These are phyloP conservation scores for Andrena flavipes DNA, from an alignment of 2,888 invertebrate species.

Conservation along the genomic window DNA sequence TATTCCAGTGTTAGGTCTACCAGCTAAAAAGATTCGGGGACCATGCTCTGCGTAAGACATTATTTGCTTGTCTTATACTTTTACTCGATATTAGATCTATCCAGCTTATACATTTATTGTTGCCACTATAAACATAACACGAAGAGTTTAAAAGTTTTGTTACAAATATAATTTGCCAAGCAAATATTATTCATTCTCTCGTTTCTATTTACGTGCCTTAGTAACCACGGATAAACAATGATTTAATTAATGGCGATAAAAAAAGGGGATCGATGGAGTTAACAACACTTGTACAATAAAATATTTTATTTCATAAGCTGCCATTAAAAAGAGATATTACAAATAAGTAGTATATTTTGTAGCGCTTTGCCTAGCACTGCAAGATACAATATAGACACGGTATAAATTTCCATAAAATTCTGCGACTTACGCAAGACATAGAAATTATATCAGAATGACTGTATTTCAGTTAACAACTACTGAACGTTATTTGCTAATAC, in stretches of 20 bases:
- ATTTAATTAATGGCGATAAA: conserved; percentile 13
- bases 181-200: conserved; percentile 21
- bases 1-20: conserved; percentile 58
- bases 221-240: conserved; percentile 60
- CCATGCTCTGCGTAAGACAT: conserved; percentile 75
- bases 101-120: conserved; percentile 18
- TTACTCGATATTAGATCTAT: neutral
- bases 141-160: conserved; percentile 29
- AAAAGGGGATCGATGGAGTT: conserved; percentile 27
- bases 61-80: conserved; percentile 20
- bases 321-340: conserved; percentile 68
- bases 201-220: conserved; percentile 65
- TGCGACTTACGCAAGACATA: conserved; percentile 34
- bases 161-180: conserved; percentile 32
- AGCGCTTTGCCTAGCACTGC: conserved; percentile 38
- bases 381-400: conserved; percentile 32
- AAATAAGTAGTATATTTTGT: conserved; percentile 59
- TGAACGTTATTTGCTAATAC: conserved; percentile 21
- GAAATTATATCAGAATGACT: conserved; percentile 44
- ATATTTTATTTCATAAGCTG: conserved; percentile 74
- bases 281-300: conserved; percentile 64
- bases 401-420: conserved; percentile 25
- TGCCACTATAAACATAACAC: conserved; percentile 15
- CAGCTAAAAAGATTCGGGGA: conserved; percentile 69
- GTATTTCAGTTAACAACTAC: conserved; percentile 39